A percentile compares a stretch with the other conserved stretches of the same genome.
phyloP scores from a whole-genome alignment of 2,797 vertebrate species.

The Acanthornis magna region DNA sequence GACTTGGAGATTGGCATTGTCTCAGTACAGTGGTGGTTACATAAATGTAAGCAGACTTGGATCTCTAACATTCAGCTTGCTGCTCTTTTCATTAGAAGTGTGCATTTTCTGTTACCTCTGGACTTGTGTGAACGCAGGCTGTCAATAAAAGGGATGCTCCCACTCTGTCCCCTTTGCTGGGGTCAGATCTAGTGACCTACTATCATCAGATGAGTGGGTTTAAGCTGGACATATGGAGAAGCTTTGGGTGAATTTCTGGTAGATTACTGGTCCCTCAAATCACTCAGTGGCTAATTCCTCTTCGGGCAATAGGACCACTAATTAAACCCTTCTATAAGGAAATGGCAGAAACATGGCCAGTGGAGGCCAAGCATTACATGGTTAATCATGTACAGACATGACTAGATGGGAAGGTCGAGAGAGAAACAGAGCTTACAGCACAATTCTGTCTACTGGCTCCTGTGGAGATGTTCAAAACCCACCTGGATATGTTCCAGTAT shows the following conservation, averaged over 20 bases:
- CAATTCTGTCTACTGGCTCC: neutral
- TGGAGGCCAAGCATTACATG: neutral
- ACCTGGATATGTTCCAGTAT: neutral
- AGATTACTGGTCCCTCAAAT: neutral
- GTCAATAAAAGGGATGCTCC: neutral
- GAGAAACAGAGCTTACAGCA: neutral
- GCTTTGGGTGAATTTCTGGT: neutral
- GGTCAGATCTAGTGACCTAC: neutral
- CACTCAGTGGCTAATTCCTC: neutral
- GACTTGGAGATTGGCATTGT: neutral
- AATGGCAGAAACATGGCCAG: neutral
- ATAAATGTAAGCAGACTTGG: neutral
- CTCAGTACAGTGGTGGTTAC: neutral
- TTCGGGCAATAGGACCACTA: neutral
- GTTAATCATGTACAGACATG: neutral
- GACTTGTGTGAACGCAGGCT: neutral
- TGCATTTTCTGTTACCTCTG: neutral
- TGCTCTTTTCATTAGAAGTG: neutral
- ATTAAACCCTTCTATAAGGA: neutral
- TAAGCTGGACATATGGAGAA: neutral
- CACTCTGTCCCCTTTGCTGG: neutral
- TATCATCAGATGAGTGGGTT: neutral
- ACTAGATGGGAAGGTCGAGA: neutral
- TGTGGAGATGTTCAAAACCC: accelerated
- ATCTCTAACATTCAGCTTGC: neutral